Evolutionary conservation across 2,113 vertebrate genomes (phyloP), one percentile per base, ranked within the genome.

Genomic region (Hemicordylus capensis): DNA sequence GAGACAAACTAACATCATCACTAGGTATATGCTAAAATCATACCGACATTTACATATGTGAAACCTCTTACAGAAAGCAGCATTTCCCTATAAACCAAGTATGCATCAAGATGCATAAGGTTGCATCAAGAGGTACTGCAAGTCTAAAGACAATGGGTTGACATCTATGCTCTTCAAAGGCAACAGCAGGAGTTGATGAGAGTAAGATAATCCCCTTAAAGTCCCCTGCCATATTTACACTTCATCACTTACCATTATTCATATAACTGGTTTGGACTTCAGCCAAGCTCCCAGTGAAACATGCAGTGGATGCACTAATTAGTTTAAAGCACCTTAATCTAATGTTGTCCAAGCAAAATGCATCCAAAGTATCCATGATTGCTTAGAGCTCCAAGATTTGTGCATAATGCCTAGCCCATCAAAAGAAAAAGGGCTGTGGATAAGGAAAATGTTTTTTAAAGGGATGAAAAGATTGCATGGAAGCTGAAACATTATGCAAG

Each of bases 231-330:
- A 66, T 59, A 66, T 76, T 54, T 76, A 28, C n/a, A 54, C 26
- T 66, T 51, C 58, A 76, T 64, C 58, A 64, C 7, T 48, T 75
- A 58, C 3, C 26, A 72, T 48, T 67, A 70, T 75, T 76, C 69
- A 51, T 3, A 44, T 51, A 42, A 80, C 56, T 31, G 0, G 66
- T 9, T 88, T 19, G 39, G 74, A 7, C n/a, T 87, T 82, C 72
- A 72, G n/a, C 85, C 90, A 85, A 56, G 34, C 46, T 83, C 84
- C 78, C 74, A 4, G 24, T 59, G 92, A 93, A 93, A 89, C 89
- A 69, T 83, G 88, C 42, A 81, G 17, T 19, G 66, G 88, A 84
- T 74, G 56, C 66, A 31, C 73, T 67, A 76, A 77, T 26, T 80
- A 80, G 0, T 0, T 64, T 28, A 70, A 81, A 88, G 89, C 63